Evolutionary conservation across 1,140 invertebrate genomes (phyloP).

Genomic region (Drosophila parabipectinata): DNA sequence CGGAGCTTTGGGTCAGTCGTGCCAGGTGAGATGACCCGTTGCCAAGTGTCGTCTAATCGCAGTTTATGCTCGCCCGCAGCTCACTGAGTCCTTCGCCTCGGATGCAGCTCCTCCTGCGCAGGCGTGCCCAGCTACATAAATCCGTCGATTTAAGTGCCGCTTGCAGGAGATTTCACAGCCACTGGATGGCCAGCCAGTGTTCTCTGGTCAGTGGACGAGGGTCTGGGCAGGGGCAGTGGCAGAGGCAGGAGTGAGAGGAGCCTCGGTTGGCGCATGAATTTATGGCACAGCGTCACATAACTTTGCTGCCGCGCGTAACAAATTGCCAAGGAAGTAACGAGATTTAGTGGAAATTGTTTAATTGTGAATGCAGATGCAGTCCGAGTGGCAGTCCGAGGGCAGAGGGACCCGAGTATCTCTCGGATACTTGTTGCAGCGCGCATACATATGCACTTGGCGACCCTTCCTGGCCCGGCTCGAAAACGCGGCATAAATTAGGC

Average conservation of each 20-base stretch:
- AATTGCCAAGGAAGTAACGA: slow-evolving; percentile 84
- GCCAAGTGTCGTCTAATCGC: slow-evolving; percentile 77
- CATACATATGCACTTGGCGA: slow-evolving; percentile 33
- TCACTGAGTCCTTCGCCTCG: slow-evolving; percentile 20
- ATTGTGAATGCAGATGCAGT: slow-evolving; percentile 83
- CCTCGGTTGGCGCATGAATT: slow-evolving; percentile 78
- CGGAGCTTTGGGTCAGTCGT: slow-evolving; percentile 52
- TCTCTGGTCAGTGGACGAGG: background rate
- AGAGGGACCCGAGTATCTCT: slow-evolving; percentile 10
- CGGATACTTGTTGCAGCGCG: slow-evolving; percentile 66
- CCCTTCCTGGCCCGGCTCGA: slow-evolving; percentile 58
- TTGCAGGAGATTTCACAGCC: slow-evolving; percentile 66
- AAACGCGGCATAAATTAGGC: slow-evolving; percentile 82
- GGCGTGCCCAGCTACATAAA: slow-evolving; percentile 73
- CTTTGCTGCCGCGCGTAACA: slow-evolving; percentile 83
- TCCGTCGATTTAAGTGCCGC: slow-evolving; percentile 80
- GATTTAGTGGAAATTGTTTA: slow-evolving; percentile 84
- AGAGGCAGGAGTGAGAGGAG: slow-evolving; percentile 17
- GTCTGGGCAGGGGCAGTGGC: slow-evolving; percentile 8
- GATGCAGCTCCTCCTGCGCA: slow-evolving; percentile 58
- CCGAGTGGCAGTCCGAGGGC: slow-evolving; percentile 4
- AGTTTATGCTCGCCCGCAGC: slow-evolving; percentile 80
- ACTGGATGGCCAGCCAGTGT: slow-evolving; percentile 21
- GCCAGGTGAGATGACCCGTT: slow-evolving; percentile 33
- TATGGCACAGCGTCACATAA: slow-evolving; percentile 84